Conservation (phyloP, 2,888 invertebrate species). For the Melanostoma scalare region DNA sequence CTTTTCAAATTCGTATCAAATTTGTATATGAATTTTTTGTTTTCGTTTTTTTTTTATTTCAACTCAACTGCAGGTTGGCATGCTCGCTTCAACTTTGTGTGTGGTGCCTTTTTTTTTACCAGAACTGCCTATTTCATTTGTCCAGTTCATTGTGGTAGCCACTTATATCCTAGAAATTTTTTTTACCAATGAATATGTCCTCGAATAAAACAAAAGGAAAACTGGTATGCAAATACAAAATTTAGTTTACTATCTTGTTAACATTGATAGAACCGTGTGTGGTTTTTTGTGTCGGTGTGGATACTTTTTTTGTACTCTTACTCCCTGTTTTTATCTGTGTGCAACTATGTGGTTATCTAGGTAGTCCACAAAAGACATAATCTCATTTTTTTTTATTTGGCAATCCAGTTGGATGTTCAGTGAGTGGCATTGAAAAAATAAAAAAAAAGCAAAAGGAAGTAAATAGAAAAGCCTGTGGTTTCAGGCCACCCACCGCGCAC, state of each 20-base stretch:
- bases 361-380: slow-evolving; percentile 46
- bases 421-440: slow-evolving; percentile 1
- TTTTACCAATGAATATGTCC: slow-evolving; percentile 12
- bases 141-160: slow-evolving; percentile 49
- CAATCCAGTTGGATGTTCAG: slow-evolving; percentile 21
- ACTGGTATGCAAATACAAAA: slow-evolving; percentile 49
- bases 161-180: slow-evolving; percentile 32
- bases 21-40: too few relatives aligned
- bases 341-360: slow-evolving; percentile 35
- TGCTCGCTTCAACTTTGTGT: slow-evolving; percentile 20
- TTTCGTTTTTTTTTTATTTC: background rate
- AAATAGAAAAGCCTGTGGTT: background rate
- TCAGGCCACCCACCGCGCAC: slow-evolving; percentile 3
- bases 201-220: background rate
- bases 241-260: slow-evolving; percentile 71
- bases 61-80: slow-evolving; percentile 1
- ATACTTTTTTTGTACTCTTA: slow-evolving; percentile 19
- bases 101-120: slow-evolving; percentile 24
- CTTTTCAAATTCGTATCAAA: background rate
- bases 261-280: slow-evolving; percentile 52
- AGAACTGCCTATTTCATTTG: slow-evolving; percentile 17
- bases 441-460: background rate
- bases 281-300: slow-evolving; percentile 20
- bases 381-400: slow-evolving; percentile 14
- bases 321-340: background rate